Conservation (phyloP, 2,797 vertebrate genomes). For the Labeo calbasu region DNA sequence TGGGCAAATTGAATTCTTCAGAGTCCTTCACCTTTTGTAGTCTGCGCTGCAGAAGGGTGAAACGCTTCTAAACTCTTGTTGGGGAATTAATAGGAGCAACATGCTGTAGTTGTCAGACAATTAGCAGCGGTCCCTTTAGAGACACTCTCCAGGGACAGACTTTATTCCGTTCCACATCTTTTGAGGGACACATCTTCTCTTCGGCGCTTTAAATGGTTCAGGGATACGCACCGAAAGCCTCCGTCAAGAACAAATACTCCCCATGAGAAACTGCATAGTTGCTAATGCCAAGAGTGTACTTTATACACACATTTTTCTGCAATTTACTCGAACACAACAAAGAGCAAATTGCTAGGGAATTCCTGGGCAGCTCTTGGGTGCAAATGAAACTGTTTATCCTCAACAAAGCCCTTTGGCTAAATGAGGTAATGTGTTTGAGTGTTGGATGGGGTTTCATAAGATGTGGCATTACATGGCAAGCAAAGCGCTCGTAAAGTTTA, state of each 20-base stretch:
- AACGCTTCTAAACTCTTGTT: slow-evolving; percentile 60
- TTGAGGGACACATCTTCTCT: slow-evolving; percentile 2
- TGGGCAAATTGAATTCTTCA: background rate
- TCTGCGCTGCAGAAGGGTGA: slow-evolving; percentile 59
- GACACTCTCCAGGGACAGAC: slow-evolving; percentile 63
- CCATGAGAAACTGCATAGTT: slow-evolving; percentile 17
- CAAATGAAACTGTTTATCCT: slow-evolving; percentile 56
- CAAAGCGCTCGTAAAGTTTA: background rate
- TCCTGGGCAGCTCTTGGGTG: slow-evolving; percentile 46
- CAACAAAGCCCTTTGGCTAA: slow-evolving; percentile 36
- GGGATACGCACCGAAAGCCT: slow-evolving; percentile 31
- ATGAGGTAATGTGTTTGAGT: slow-evolving; percentile 33
- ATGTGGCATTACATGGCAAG: background rate
- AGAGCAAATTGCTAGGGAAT: slow-evolving; percentile 53
- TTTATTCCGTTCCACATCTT: slow-evolving; percentile 34
- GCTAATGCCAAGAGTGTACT: slow-evolving; percentile 37
- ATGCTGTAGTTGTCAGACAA: slow-evolving; percentile 70
- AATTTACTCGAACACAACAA: slow-evolving; percentile 29
- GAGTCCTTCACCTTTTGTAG: background rate
- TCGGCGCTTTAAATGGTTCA: slow-evolving; percentile 34
- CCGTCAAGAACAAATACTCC: slow-evolving; percentile 24
- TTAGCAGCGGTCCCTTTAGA: slow-evolving; percentile 64
- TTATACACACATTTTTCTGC: slow-evolving; percentile 36
- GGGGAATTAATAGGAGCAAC: slow-evolving; percentile 76
- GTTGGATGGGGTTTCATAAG: slow-evolving; percentile 2